A percentile compares a stretch with the other conserved stretches of the same genome.
These are phyloP conservation scores for Barypeithes pellucidus DNA, from an alignment of 2,888 invertebrate genomes.

Conservation along the genomic window DNA sequence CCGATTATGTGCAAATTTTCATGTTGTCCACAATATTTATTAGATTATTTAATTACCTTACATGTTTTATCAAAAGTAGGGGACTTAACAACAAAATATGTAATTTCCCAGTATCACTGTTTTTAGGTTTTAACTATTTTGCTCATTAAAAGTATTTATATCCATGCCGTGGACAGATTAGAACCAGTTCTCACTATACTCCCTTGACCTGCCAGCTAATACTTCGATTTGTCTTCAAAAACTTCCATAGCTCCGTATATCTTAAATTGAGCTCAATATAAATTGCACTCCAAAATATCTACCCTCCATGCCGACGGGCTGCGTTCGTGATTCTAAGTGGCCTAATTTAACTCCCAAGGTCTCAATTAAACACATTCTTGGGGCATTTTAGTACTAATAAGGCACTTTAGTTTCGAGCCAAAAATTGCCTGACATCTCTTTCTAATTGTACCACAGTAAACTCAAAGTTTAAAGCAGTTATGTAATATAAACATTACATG, in stretches of 20 bases:
- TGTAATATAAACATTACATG: conserved; percentile 1
- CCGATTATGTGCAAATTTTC: background rate
- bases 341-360: conserved; percentile 40
- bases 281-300: conserved; percentile 28
- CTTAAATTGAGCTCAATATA: conserved; percentile 16
- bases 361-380: conserved; percentile 44
- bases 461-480: conserved; percentile 4
- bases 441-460: conserved; percentile 28
- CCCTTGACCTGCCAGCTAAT: too few relatives aligned
- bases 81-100: too few relatives aligned
- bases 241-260: background rate
- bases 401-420: conserved; percentile 29
- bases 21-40: background rate
- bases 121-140: too few relatives aligned
- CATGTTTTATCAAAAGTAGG: too few relatives aligned
- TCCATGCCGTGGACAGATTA: too few relatives aligned
- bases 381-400: conserved; percentile 44
- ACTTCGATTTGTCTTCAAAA: too few relatives aligned
- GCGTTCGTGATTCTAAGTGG: conserved; percentile 35
- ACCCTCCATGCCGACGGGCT: conserved; percentile 25
- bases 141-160: too few relatives aligned
- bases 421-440: conserved; percentile 32
- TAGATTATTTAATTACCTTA: background rate
- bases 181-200: too few relatives aligned
- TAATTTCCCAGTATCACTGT: too few relatives aligned